These are phyloP conservation scores for Drosophila sordidula DNA, from an alignment of 2,888 invertebrate species.

Conservation along the genomic window DNA sequence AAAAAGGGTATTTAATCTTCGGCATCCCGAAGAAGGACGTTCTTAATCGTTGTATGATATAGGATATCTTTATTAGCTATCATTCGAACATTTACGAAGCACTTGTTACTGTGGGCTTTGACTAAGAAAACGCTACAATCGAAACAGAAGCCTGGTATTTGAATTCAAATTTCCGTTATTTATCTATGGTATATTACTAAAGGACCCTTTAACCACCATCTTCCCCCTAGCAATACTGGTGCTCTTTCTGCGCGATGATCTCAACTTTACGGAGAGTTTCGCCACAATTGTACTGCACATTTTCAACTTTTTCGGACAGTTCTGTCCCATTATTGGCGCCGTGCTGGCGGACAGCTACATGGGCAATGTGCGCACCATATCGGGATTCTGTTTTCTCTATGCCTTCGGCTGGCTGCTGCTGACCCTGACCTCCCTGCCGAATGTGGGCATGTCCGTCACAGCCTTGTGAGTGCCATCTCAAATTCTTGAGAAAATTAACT, in stretches of 20 bases:
- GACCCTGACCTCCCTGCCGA: conserved; percentile 85
- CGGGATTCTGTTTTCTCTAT: conserved; percentile 87
- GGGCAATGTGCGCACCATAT: conserved; percentile 87
- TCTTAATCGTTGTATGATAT: no score
- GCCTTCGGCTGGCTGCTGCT: conserved; percentile 86
- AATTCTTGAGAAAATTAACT: no score
- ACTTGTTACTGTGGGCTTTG: no score
- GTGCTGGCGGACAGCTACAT: conserved; percentile 88
- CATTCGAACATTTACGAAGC: no score
- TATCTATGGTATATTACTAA: no score
- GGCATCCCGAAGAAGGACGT: no score
- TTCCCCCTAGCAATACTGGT: conserved; percentile 87
- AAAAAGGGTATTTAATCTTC: no score
- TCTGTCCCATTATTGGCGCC: conserved; percentile 88
- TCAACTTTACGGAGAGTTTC: conserved; percentile 86
- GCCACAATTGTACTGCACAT: conserved; percentile 87
- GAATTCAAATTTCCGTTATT: no score
- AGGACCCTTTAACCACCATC: conserved; percentile 28
- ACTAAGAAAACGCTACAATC: no score
- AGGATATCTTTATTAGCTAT: no score
- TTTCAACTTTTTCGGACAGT: conserved; percentile 88
- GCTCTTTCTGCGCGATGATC: conserved; percentile 87
- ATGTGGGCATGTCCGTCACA: conserved; percentile 71
- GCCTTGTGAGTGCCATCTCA: conserved; percentile 20
- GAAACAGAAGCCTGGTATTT: no score